Conservation (phyloP, 2,797 vertebrate species). For the Paramormyrops hopkinsi region DNA sequence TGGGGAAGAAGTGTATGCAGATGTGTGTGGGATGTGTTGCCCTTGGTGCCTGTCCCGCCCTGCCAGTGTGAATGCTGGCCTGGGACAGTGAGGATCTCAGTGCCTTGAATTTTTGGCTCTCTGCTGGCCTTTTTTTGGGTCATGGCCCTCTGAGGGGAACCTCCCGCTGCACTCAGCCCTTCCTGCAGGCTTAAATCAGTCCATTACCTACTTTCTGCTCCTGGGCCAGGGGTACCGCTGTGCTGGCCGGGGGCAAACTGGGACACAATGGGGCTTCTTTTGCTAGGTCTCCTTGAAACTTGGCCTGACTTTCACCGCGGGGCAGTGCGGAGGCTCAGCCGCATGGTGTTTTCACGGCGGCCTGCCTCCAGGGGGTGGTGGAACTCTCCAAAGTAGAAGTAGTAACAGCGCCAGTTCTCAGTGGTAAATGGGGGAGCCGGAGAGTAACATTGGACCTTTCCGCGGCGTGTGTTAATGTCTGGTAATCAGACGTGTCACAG, state of each 20-base stretch:
- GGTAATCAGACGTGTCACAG: neutral
- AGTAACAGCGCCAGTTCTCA: neutral
- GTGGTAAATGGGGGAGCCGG: neutral
- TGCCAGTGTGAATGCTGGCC: neutral
- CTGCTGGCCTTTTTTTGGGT: neutral
- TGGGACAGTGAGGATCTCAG: neutral
- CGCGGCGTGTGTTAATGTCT: neutral
- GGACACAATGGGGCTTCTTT: neutral
- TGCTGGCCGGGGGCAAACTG: neutral
- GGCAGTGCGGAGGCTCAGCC: neutral
- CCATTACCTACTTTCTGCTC: neutral
- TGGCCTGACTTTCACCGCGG: neutral
- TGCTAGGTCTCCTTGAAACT: conserved; percentile 1
- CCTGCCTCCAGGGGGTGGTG: neutral
- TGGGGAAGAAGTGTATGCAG: neutral
- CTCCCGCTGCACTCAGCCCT: neutral
- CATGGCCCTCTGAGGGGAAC: neutral
- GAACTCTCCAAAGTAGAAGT: neutral
- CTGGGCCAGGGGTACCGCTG: neutral
- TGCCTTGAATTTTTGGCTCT: neutral
- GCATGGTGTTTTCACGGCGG: neutral
- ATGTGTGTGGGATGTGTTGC: neutral
- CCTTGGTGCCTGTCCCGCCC: neutral
- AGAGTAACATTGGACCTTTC: neutral
- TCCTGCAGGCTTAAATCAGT: neutral